Percentiles rank a stretch among this genome's conserved stretches.
phyloP scores from a whole-genome alignment of 2,797 vertebrate species.

The Gallinago nigripennis region DNA sequence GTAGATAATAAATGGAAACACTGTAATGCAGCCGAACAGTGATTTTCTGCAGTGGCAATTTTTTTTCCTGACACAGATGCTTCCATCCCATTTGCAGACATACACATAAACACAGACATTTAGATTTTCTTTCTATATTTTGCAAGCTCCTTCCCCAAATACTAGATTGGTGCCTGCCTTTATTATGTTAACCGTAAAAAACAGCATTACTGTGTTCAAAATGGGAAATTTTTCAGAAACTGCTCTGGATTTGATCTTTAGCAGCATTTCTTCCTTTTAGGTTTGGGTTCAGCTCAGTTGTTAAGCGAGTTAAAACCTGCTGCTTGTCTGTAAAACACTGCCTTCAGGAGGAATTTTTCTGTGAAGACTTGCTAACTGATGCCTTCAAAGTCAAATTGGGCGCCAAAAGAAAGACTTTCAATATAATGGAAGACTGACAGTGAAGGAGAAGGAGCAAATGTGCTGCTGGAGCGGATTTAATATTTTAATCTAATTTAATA shows the following conservation, averaged over 20 bases:
- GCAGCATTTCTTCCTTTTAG: neutral
- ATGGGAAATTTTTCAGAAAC: neutral
- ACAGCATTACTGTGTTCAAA: neutral
- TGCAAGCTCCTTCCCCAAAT: neutral
- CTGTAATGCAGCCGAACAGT: neutral
- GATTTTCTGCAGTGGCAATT: neutral
- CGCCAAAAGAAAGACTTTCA: neutral
- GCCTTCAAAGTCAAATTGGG: neutral
- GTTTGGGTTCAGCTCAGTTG: neutral
- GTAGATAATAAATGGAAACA: conserved; percentile 2
- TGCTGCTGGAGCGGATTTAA: neutral
- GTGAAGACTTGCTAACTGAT: neutral
- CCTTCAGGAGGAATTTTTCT: neutral
- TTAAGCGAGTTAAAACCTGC: neutral
- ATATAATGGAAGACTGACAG: neutral
- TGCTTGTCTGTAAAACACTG: neutral
- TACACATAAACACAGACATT: neutral
- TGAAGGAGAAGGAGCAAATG: neutral
- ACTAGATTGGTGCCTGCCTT: neutral
- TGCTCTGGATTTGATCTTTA: neutral
- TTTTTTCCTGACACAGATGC: neutral
- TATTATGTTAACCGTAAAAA: neutral
- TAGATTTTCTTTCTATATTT: neutral
- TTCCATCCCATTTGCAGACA: neutral
- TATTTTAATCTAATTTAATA: too few relatives aligned